phyloP scores from a whole-genome alignment of 2,113 vertebrate species.

The Podarcis cretensis region DNA sequence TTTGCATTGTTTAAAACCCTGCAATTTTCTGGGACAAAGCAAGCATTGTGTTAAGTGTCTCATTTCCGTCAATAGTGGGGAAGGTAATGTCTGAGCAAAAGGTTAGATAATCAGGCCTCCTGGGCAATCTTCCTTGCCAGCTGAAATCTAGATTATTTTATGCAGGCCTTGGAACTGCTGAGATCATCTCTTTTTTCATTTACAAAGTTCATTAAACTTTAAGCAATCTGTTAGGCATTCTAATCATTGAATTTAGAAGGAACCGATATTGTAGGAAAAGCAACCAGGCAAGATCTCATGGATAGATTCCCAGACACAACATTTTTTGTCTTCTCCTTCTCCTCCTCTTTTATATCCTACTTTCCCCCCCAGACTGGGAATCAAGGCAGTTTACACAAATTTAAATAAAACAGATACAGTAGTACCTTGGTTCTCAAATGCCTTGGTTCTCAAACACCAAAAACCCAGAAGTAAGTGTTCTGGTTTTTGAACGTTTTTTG shows the following conservation, averaged over 20 bases:
- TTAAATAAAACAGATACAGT: too few relatives aligned
- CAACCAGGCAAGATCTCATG: not conserved
- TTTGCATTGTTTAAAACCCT: slow-evolving; percentile 50
- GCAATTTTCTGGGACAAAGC: not conserved
- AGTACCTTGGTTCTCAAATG: too few relatives aligned
- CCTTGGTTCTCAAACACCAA: too few relatives aligned
- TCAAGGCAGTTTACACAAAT: too few relatives aligned
- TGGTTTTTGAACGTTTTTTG: too few relatives aligned
- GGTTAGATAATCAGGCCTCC: slow-evolving; percentile 50
- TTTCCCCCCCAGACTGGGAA: too few relatives aligned
- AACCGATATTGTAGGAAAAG: not conserved
- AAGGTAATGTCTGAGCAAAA: slow-evolving; percentile 46
- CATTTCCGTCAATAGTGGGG: slow-evolving; percentile 47
- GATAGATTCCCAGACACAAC: not conserved
- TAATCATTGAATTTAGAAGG: not conserved
- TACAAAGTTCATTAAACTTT: slow-evolving; percentile 57
- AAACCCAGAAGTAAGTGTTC: too few relatives aligned
- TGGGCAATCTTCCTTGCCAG: slow-evolving; percentile 34
- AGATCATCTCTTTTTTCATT: slow-evolving; percentile 38
- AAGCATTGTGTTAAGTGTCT: slow-evolving; percentile 29
- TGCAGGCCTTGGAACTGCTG: slow-evolving; percentile 35
- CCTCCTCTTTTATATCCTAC: too few relatives aligned
- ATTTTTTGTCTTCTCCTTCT: too few relatives aligned
- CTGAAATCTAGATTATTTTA: slow-evolving; percentile 34
- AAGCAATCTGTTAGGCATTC: slow-evolving; percentile 52